Conservation (phyloP, 1,140 invertebrate species). For the Papilio aristodemus region DNA sequence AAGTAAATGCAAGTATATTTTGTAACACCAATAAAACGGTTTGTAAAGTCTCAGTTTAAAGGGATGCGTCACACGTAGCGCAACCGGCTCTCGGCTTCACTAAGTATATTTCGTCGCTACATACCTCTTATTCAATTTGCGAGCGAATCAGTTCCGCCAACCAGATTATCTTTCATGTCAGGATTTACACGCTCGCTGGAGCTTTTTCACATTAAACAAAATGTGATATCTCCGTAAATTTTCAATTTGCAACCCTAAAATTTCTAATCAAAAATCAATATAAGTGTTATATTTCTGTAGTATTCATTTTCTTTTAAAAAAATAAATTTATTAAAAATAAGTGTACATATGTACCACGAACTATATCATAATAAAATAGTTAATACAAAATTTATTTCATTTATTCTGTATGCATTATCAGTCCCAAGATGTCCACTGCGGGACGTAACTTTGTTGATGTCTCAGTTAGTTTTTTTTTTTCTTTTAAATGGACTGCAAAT, state of each 20-base stretch:
- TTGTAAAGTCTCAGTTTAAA: conserved; percentile 47
- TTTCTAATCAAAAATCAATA: neutral
- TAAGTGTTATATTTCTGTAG: conserved; percentile 11
- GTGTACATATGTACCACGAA: too few species aligned
- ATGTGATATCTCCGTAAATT: conserved; percentile 21
- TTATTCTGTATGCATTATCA: too few species aligned
- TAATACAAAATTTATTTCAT: too few species aligned
- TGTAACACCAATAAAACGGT: conserved; percentile 32
- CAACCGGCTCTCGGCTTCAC: conserved; percentile 42
- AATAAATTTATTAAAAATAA: too few species aligned
- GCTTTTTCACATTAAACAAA: conserved; percentile 47
- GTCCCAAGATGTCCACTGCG: too few species aligned
- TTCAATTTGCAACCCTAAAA: conserved; percentile 3
- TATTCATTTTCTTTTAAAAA: too few species aligned
- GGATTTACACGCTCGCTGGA: conserved; percentile 67
- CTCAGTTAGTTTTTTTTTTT: too few species aligned
- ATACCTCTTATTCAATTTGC: conserved; percentile 76
- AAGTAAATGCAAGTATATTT: too few species aligned
- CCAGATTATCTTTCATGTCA: conserved; percentile 72
- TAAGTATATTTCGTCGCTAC: conserved; percentile 57
- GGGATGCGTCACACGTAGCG: conserved; percentile 42
- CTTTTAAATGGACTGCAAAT: too few species aligned
- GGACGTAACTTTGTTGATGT: too few species aligned
- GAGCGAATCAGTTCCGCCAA: conserved; percentile 75
- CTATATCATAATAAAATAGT: too few species aligned